Conservation (phyloP, 2,888 invertebrate species). For the Rhingia rostrata region DNA sequence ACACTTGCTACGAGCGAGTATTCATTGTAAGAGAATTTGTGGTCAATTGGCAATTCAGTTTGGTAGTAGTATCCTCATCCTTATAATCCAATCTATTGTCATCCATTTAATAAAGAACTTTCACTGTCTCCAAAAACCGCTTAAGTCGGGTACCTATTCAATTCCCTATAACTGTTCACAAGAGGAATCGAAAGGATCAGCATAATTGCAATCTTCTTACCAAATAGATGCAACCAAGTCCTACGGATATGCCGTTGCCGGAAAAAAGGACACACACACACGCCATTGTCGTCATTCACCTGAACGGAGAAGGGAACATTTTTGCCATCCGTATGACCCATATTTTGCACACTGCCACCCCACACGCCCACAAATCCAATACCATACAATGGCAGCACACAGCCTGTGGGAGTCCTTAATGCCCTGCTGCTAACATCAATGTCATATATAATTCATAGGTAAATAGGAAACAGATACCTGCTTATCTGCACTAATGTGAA, state of each 20-base stretch:
- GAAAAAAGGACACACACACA: conserved; percentile 21
- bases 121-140: conserved; percentile 30
- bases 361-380: conserved; percentile 8
- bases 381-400: conserved; percentile 20
- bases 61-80: conserved; percentile 2
- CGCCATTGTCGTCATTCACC: conserved; percentile 58
- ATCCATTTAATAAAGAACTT: background rate
- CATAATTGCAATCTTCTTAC: conserved; percentile 69
- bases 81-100: conserved; percentile 26
- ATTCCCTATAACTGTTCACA: conserved; percentile 30
- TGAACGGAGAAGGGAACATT: conserved; percentile 19
- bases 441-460: conserved; percentile 74
- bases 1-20: background rate
- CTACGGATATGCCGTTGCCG: conserved; percentile 38
- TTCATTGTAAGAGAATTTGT: background rate
- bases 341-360: conserved; percentile 23
- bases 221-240: conserved; percentile 66
- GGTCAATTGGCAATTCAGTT: background rate
- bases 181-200: conserved; percentile 58
- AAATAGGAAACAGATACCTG: conserved; percentile 73
- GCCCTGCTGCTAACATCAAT: conserved; percentile 57
- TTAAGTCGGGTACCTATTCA: conserved; percentile 25
- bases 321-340: conserved; percentile 52
- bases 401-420: conserved; percentile 55
- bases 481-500: conserved; percentile 74